Evolutionary conservation across 2,113 vertebrate species (phyloP).

Genomic region (Syngnathus floridae): DNA sequence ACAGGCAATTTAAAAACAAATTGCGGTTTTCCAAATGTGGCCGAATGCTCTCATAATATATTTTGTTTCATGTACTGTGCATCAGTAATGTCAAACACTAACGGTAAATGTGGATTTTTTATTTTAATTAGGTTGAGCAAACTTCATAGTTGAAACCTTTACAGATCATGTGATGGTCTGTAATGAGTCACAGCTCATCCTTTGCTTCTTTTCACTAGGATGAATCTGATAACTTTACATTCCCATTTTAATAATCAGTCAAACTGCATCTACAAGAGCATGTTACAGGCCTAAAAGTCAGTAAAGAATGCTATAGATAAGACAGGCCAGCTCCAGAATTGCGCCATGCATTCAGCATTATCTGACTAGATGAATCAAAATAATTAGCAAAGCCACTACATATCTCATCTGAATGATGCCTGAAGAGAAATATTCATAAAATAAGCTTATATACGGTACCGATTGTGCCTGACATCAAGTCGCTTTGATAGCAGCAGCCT

Average conservation of each 20-base stretch:
- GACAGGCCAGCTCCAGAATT: constrained; percentile 4
- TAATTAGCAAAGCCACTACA: constrained; percentile 32
- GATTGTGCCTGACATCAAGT: constrained; percentile 40
- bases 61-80: background rate
- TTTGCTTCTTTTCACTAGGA: constrained; percentile 6
- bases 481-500: constrained; percentile 49
- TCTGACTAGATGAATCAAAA: constrained; percentile 29
- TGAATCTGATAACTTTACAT: background rate
- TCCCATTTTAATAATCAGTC: constrained; percentile 7
- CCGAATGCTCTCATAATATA: background rate
- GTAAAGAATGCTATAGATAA: background rate
- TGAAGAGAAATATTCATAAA: constrained; percentile 49
- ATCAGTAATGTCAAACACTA: background rate
- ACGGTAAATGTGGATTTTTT: too few species aligned
- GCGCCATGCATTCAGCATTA: constrained; percentile 17
- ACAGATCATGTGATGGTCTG: background rate
- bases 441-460: constrained; percentile 29
- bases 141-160: constrained; percentile 5
- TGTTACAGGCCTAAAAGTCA: background rate
- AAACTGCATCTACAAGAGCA: constrained; percentile 1
- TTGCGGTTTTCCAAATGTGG: background rate
- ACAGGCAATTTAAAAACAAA: background rate
- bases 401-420: constrained; percentile 35
- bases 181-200: background rate
- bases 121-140: background rate